Conservation (phyloP, 2,888 invertebrate species). For the Loripinus fragilis region DNA sequence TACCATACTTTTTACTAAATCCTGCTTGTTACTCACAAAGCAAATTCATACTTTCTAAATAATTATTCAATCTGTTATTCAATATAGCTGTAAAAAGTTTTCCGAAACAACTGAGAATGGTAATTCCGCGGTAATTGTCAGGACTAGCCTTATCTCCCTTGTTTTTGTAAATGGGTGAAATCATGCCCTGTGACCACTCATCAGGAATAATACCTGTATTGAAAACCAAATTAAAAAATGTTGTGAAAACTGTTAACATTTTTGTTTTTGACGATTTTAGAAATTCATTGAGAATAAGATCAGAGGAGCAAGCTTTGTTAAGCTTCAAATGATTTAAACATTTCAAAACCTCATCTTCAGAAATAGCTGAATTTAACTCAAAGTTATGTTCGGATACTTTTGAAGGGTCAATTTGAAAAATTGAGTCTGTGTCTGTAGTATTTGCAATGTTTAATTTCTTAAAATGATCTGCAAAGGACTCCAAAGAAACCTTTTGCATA, state of each 20-base stretch:
- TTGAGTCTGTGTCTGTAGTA: neutral
- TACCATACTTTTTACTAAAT: neutral
- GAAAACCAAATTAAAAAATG: slow-evolving; percentile 3
- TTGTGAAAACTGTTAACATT: neutral
- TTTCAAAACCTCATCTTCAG: slow-evolving; percentile 6
- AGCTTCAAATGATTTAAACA: slow-evolving; percentile 6
- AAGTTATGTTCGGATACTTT: neutral
- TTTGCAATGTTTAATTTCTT: neutral
- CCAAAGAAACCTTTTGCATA: neutral
- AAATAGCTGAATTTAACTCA: slow-evolving; percentile 10
- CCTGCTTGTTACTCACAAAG: slow-evolving; percentile 10
- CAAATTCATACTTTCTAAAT: slow-evolving; percentile 7
- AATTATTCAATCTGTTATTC: neutral
- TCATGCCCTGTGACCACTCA: slow-evolving; percentile 11
- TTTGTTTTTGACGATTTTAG: neutral
- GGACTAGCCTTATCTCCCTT: slow-evolving; percentile 9
- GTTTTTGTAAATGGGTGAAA: slow-evolving; percentile 3
- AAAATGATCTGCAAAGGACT: neutral
- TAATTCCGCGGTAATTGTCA: neutral
- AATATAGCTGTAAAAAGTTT: too few species aligned
- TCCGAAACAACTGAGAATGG: too few species aligned
- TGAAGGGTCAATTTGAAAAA: slow-evolving; percentile 8
- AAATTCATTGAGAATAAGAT: slow-evolving; percentile 10
- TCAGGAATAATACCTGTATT: slow-evolving; percentile 7
- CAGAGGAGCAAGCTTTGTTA: neutral